Conservation (phyloP, 2,113 vertebrate species). For the Tursiops truncatus region DNA sequence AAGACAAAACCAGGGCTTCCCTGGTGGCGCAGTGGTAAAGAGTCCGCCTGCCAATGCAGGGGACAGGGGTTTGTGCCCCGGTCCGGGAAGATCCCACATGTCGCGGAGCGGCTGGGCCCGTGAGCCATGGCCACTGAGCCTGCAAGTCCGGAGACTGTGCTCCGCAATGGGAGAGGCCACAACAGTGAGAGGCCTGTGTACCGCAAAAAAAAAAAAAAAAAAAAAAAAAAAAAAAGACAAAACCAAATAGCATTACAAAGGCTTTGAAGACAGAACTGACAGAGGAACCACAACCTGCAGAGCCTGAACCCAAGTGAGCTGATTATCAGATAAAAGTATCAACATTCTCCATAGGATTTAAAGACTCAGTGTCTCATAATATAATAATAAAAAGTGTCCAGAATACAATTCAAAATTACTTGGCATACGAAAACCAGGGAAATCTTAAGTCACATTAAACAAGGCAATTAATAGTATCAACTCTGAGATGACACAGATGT, state of each 20-base stretch:
- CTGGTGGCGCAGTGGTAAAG: no score
- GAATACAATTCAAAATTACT: background rate
- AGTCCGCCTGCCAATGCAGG: no score
- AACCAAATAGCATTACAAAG: background rate
- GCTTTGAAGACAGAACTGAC: background rate
- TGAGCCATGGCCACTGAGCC: no score
- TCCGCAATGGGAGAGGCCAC: no score
- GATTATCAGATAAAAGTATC: background rate
- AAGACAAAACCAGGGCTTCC: background rate
- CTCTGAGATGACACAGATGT: background rate
- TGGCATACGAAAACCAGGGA: background rate
- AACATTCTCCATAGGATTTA: background rate
- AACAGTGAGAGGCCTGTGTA: no score
- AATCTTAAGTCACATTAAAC: background rate
- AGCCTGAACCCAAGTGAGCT: background rate
- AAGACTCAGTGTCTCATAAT: background rate
- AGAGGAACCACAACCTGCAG: background rate
- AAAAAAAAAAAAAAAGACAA: background rate
- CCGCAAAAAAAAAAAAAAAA: no score
- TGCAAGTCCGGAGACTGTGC: no score
- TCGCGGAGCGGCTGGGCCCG: no score
- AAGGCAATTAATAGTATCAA: background rate
- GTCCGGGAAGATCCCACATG: no score
- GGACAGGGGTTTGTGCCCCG: no score
- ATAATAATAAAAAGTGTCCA: background rate